Base-by-base conservation (phyloP, 92 coral and sea anemone species). In the Umimayanthus kanabou region DNA sequence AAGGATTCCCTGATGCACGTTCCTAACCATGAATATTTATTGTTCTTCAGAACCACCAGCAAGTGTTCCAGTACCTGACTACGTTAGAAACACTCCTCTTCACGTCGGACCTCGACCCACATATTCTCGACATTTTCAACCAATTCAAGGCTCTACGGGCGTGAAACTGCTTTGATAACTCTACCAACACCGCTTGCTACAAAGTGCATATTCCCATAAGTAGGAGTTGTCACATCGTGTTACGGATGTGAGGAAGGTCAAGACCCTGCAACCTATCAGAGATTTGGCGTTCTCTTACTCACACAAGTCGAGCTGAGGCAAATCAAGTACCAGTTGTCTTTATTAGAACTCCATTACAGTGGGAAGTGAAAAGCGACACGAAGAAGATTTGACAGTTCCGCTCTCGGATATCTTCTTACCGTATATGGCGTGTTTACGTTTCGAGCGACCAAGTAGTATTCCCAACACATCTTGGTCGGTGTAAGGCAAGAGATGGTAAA, bases 71-170 rank as follows among this genome's bases (percentile, higher is more conserved):
- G 82, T 97, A 97, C 90, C 80, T 95, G 87, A 81, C 97, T 49
- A 95, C 97, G 0, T 85, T 97, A 64, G 99, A 97, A 86, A 91
- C 97, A 3, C 93, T 95, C 42, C 93, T 97, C 45, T 97, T 97
- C 92, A 97, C 98, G 11, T 92, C 97, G 25, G 99, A 97, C 76
- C 90, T 97, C 65, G 98, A 97, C 84, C 88, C 94, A 16, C 96
- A 94, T 80, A 95, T 97, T 90, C 96, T 97, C 33, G 90, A 91
- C 79, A 80, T 94, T 25, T 97, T 95, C 86, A 92, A 93, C 55
- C 98, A 97, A 72, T 97, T 95, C 85, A 95, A 93, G 87, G 97
- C 99, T 28, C 89, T 97, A 7, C 90, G 93, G 77, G 81, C 96
- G 2, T 97, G 43, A 90, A 45, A 69, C 13, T 6, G 47, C 70